Percentiles rank a stretch among this genome's conserved stretches.
These are phyloP conservation scores for Cantharis flavilabris DNA, from an alignment of 2,888 invertebrate genomes.

Conservation along the genomic window DNA sequence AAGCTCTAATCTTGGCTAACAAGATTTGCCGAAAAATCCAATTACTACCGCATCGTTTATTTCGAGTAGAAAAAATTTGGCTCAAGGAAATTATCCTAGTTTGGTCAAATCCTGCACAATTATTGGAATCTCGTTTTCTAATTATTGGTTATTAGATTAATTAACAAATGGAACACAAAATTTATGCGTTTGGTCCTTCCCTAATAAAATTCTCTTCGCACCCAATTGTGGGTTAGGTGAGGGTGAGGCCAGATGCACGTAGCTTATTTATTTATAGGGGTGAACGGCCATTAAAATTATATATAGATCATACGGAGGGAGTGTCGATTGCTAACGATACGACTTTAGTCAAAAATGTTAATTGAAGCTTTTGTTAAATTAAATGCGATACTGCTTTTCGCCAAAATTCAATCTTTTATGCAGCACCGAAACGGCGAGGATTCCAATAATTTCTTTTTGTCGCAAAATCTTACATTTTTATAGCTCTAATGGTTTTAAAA, in stretches of 20 bases:
- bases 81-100: neutral
- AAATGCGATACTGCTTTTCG: neutral
- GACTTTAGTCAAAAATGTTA: neutral
- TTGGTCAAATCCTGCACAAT: neutral
- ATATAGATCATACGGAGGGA: constrained; percentile 6
- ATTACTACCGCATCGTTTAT: neutral
- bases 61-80: neutral
- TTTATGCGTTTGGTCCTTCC: neutral
- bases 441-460: neutral
- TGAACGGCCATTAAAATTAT: constrained; percentile 8
- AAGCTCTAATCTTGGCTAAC: neutral
- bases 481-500: neutral
- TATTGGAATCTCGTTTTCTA: neutral
- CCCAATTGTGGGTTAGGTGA: constrained; percentile 15
- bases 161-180: neutral
- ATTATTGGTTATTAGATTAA: neutral
- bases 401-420: neutral
- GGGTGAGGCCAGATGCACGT: constrained; percentile 22
- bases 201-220: neutral
- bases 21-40: neutral
- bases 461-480: neutral
- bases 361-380: neutral
- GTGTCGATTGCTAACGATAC: constrained; percentile 2
- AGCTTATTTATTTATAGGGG: constrained; percentile 7
- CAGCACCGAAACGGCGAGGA: neutral